These are phyloP conservation scores for Tenodera sinensis DNA, from an alignment of 2,888 invertebrate genomes.

Conservation along the genomic window DNA sequence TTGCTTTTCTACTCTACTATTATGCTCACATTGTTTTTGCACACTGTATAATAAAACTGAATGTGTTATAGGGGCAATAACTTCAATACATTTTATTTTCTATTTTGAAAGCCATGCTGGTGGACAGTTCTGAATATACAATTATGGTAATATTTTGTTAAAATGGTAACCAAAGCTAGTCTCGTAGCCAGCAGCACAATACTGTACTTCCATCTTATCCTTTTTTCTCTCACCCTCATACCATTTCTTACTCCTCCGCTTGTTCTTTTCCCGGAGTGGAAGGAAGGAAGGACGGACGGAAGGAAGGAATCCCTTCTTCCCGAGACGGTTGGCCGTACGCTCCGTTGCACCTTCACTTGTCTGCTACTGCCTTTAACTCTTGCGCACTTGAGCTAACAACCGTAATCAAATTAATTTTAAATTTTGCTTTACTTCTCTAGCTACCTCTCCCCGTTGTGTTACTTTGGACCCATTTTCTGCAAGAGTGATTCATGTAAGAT, in stretches of 20 bases:
- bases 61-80: too few species aligned
- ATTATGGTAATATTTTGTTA: too few species aligned
- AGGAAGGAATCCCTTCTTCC: not conserved
- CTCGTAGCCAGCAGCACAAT: not conserved
- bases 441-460: not conserved
- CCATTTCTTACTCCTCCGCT: not conserved
- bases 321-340: not conserved
- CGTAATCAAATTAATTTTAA: conserved; percentile 33
- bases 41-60: too few species aligned
- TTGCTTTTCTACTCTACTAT: too few species aligned
- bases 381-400: conserved; percentile 31
- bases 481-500: not conserved
- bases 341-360: conserved; percentile 27
- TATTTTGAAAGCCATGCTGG: too few species aligned
- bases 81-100: too few species aligned
- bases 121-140: too few species aligned
- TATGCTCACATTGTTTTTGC: too few species aligned
- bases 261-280: conserved; percentile 17
- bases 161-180: not conserved
- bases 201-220: not conserved
- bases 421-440: conserved; percentile 22
- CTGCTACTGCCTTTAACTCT: conserved; percentile 24
- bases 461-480: not conserved
- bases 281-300: not conserved
- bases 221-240: not conserved